Percentiles rank a stretch among this genome's conserved stretches.
Evolutionary conservation across 1,140 invertebrate genomes (phyloP).

Genomic region (Elymnias hypermnestra): DNA sequence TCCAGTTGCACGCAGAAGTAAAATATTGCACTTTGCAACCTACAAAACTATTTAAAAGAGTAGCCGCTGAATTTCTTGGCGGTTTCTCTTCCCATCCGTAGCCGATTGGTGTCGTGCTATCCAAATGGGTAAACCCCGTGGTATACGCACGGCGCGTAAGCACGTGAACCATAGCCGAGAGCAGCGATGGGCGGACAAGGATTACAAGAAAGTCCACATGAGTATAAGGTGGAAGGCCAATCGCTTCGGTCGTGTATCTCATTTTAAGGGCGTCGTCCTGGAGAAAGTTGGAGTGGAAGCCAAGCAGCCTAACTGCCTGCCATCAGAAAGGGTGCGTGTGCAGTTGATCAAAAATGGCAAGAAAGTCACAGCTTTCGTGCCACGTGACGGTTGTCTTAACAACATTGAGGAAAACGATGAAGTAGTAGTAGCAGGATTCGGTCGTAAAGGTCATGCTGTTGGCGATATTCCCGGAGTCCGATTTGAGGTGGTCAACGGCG

Average conservation of each 20-base stretch:
- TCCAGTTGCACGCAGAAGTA: too few species aligned
- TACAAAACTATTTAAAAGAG: too few species aligned
- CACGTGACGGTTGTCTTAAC: slow-evolving; percentile 99
- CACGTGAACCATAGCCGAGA: slow-evolving; percentile 97
- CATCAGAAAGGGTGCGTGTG: slow-evolving; percentile 99
- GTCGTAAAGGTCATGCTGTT: slow-evolving; percentile 99
- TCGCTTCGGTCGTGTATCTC: slow-evolving; percentile 99
- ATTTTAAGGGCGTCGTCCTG: slow-evolving; percentile 99
- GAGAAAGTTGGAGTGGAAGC: slow-evolving; percentile 99
- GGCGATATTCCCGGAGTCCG: slow-evolving; percentile 99
- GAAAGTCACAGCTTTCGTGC: slow-evolving; percentile 99
- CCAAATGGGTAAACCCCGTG: slow-evolving; percentile 93
- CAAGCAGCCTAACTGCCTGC: slow-evolving; percentile 99
- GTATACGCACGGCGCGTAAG: slow-evolving; percentile 98
- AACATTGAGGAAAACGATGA: slow-evolving; percentile 99
- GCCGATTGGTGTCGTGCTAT: slow-evolving; percentile 72
- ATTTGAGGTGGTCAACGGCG: slow-evolving; percentile 98
- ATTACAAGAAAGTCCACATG: slow-evolving; percentile 99
- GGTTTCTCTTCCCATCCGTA: slow-evolving; percentile 74
- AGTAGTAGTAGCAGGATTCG: slow-evolving; percentile 99
- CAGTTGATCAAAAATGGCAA: slow-evolving; percentile 99
- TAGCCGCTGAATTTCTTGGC: too few species aligned
- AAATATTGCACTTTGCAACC: too few species aligned
- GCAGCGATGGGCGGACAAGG: slow-evolving; percentile 99
- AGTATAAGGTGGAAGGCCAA: slow-evolving; percentile 99